Percentiles rank a stretch among this genome's conserved stretches.
phyloP scores from a whole-genome alignment of 2,888 invertebrate species.

The Drosophila diplacantha region DNA sequence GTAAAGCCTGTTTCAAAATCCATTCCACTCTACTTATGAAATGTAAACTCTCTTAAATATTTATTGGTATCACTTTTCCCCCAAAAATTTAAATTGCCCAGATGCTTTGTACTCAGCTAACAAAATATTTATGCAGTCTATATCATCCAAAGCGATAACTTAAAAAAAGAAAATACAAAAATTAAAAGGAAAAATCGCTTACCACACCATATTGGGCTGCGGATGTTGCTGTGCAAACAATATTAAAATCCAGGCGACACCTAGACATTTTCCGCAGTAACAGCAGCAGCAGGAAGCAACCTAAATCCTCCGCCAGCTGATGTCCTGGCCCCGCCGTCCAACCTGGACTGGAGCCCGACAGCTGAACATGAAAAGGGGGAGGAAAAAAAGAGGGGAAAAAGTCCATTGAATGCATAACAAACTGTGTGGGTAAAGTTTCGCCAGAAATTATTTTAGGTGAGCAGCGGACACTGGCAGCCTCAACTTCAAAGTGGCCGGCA shows the following conservation, averaged over 20 bases:
- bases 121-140: conserved; percentile 1
- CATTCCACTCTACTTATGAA: background rate
- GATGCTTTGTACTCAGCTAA: no score
- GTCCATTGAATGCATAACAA: conserved; percentile 51
- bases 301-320: conserved; percentile 30
- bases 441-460: conserved; percentile 62
- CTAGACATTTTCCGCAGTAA: conserved; percentile 20
- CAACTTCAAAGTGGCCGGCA: conserved; percentile 55
- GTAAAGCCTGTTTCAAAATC: no score
- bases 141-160: background rate
- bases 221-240: conserved; percentile 40
- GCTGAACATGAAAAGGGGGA: background rate
- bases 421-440: conserved; percentile 57
- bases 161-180: background rate
- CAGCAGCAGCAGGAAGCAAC: conserved; percentile 35
- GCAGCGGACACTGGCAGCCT: conserved; percentile 36
- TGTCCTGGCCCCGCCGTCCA: conserved; percentile 13
- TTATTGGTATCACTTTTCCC: no score
- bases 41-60: background rate
- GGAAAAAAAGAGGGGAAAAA: background rate
- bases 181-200: conserved; percentile 21
- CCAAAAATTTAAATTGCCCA: background rate
- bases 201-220: conserved; percentile 24
- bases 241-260: conserved; percentile 36
- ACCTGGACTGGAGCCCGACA: conserved; percentile 3